Percentiles rank a stretch among this genome's conserved stretches.
phyloP scores from a whole-genome alignment of 2,113 vertebrate genomes.

The Brachionichthys hirsutus region DNA sequence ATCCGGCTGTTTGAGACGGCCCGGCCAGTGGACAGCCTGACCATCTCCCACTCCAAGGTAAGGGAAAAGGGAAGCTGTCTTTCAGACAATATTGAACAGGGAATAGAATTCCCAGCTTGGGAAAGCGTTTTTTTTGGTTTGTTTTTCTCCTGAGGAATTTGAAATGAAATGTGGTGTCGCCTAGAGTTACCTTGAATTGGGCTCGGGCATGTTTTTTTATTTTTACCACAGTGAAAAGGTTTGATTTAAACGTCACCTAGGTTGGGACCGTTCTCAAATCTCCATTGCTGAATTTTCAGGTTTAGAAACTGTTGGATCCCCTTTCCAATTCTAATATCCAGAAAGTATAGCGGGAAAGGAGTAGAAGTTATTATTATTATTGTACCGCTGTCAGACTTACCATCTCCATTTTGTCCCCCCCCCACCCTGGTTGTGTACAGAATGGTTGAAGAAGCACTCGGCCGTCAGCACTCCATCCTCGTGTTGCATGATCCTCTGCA shows the following conservation, averaged over 20 bases:
- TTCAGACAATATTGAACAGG: background rate
- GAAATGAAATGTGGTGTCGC: background rate
- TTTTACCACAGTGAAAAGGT: too few relatives aligned
- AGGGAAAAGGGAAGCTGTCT: background rate
- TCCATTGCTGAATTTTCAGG: too few relatives aligned
- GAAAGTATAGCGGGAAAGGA: too few relatives aligned
- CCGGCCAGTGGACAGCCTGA: conserved; percentile 89
- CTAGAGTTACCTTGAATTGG: background rate
- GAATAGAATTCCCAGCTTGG: background rate
- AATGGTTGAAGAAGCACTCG: conserved; percentile 63
- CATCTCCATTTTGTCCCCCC: too few relatives aligned
- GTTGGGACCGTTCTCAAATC: too few relatives aligned
- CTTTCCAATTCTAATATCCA: too few relatives aligned
- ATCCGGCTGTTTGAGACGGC: conserved; percentile 88
- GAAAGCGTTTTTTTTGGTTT: background rate
- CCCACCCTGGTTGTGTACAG: conserved; percentile 61
- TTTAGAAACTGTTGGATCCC: too few relatives aligned
- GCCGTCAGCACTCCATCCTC: conserved; percentile 52
- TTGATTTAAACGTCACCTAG: too few relatives aligned
- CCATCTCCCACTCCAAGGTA: conserved; percentile 88
- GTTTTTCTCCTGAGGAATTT: too few relatives aligned
- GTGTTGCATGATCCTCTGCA: conserved; percentile 76
- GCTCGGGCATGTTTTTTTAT: too few relatives aligned
- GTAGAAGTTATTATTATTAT: too few relatives aligned
- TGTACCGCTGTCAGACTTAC: background rate